Conservation (phyloP, 2,113 vertebrate genomes). For the Hemibagrus wyckioides region DNA sequence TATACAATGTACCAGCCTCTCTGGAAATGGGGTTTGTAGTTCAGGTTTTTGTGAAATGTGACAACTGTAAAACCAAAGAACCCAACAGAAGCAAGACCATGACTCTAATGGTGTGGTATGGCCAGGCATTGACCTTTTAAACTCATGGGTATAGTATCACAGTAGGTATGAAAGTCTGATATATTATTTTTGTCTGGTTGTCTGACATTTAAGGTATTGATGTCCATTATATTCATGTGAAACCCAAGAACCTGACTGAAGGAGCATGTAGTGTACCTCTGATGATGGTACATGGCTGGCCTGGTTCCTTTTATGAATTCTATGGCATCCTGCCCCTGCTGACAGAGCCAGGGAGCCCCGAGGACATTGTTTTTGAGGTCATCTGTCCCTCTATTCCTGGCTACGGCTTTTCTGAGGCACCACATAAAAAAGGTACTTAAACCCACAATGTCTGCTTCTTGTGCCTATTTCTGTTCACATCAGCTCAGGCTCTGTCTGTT, state of each 20-base stretch:
- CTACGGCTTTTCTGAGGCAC: slow-evolving; percentile 85
- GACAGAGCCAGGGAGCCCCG: slow-evolving; percentile 66
- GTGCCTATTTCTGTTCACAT: background rate
- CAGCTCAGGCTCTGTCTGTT: background rate
- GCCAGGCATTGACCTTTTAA: background rate
- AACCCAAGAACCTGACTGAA: slow-evolving; percentile 70
- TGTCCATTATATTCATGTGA: slow-evolving; percentile 83
- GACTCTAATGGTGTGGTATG: too few relatives aligned
- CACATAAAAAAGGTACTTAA: slow-evolving; percentile 73
- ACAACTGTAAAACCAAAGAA: too few relatives aligned
- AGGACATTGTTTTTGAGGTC: slow-evolving; percentile 78
- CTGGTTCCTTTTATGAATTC: slow-evolving; percentile 88
- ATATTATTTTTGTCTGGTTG: background rate
- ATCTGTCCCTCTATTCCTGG: slow-evolving; percentile 91
- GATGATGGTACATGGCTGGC: slow-evolving; percentile 89
- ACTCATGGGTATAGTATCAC: background rate
- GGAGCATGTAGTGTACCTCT: slow-evolving; percentile 72
- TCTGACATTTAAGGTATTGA: slow-evolving; percentile 74
- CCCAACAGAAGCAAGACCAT: too few relatives aligned
- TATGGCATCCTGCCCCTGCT: slow-evolving; percentile 83
- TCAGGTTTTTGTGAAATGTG: too few relatives aligned
- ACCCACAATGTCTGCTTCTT: background rate
- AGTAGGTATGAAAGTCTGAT: background rate
- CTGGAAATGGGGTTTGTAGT: too few relatives aligned
- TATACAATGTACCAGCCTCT: too few relatives aligned